phyloP scores from a whole-genome alignment of 2,888 invertebrate species.

The Campopleginae sp. region DNA sequence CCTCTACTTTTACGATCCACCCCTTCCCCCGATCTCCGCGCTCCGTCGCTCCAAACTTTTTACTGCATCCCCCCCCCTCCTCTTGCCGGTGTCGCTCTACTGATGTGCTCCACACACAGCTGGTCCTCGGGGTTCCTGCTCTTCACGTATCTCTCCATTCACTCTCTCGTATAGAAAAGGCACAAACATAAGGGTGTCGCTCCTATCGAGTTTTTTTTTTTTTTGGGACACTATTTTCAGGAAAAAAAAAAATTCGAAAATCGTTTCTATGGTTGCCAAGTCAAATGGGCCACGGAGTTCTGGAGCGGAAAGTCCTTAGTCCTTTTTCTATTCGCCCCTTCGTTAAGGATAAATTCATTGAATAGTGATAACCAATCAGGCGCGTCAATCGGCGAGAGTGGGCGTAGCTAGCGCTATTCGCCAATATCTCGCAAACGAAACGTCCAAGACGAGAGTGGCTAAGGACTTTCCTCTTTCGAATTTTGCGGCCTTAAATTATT shows the following conservation, averaged over 20 bases:
- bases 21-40: background rate
- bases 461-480: background rate
- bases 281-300: background rate
- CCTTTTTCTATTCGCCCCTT: background rate
- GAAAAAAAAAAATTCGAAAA: background rate
- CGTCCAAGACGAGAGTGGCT: background rate
- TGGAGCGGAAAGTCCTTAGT: background rate
- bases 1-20: constrained; percentile 29
- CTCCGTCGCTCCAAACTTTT: background rate
- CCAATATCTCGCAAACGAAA: background rate
- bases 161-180: background rate
- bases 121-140: background rate
- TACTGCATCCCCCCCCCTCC: background rate
- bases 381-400: background rate
- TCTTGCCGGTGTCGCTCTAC: background rate
- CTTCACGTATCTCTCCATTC: background rate
- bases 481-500: background rate
- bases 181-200: background rate
- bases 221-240: background rate
- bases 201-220: background rate
- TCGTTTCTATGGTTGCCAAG: background rate
- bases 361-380: background rate
- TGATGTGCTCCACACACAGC: background rate
- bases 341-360: background rate
- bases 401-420: background rate